Evolutionary conservation across 2,888 invertebrate genomes (phyloP).

Genomic region (Brenthis hecate): DNA sequence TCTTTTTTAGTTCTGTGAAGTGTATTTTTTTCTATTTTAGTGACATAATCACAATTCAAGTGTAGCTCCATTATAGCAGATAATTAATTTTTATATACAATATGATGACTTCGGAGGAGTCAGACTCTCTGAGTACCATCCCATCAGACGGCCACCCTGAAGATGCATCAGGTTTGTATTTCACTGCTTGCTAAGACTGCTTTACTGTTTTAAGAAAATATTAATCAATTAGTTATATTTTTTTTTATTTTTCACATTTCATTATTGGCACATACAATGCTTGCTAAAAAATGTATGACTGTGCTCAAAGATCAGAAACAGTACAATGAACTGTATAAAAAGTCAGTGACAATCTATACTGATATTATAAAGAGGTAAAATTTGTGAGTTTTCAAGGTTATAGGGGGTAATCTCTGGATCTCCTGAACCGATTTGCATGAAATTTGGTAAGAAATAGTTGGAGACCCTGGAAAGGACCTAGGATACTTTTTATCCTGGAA

Average conservation of each 20-base stretch:
- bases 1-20: conserved; percentile 32
- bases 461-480: no score
- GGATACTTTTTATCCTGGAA: no score
- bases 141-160: conserved; percentile 68
- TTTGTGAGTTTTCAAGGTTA: no score
- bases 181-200: conserved; percentile 17
- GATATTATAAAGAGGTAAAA: no score
- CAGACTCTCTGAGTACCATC: conserved; percentile 66
- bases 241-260: not conserved
- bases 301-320: no score
- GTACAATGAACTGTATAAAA: no score
- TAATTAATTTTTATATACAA: conserved; percentile 42
- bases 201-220: conserved; percentile 6
- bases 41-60: conserved; percentile 40
- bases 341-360: no score
- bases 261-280: conserved; percentile 10
- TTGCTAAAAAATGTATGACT: not conserved
- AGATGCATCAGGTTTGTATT: conserved; percentile 62
- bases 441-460: no score
- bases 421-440: no score
- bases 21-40: conserved; percentile 39
- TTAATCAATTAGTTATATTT: not conserved
- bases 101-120: conserved; percentile 72
- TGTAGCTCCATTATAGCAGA: conserved; percentile 42
- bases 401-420: no score